Evolutionary conservation across 2,113 vertebrate genomes (phyloP).

Genomic region (Eulemur rufifrons): DNA sequence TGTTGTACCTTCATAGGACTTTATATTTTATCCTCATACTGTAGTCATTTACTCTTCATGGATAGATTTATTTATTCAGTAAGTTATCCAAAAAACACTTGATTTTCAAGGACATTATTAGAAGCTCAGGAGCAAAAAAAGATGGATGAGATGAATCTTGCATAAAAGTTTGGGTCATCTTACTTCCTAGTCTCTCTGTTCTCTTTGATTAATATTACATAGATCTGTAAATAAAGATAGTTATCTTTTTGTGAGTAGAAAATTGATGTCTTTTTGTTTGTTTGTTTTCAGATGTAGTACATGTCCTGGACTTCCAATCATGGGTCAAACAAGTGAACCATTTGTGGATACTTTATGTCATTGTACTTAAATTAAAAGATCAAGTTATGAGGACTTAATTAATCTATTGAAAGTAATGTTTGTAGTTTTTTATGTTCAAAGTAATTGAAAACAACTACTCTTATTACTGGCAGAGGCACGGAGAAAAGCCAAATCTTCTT

Average conservation of each 20-base stretch:
- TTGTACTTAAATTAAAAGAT: constrained; percentile 9
- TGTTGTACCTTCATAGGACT: neutral
- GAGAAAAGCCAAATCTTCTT: neutral
- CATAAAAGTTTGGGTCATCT: neutral
- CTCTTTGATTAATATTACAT: neutral
- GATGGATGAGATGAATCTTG: neutral
- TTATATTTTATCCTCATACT: neutral
- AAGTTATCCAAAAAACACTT: neutral
- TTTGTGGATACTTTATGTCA: neutral
- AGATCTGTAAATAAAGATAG: neutral
- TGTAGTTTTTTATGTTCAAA: constrained; percentile 16
- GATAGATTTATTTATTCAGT: neutral
- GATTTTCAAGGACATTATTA: constrained; percentile 22
- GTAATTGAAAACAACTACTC: neutral
- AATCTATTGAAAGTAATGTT: constrained; percentile 37
- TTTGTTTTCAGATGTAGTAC: constrained; percentile 8
- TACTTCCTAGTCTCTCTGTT: neutral
- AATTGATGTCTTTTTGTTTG: neutral
- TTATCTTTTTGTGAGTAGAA: neutral
- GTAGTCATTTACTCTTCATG: neutral
- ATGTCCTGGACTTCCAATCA: neutral
- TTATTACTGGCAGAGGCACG: neutral
- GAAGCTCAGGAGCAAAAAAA: neutral
- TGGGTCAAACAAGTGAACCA: neutral
- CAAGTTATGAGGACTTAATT: constrained; percentile 28